Percentiles rank a stretch among this genome's conserved stretches.
Evolutionary conservation across 2,888 invertebrate species (phyloP).

Genomic region (Agonopterix subpropinquella): DNA sequence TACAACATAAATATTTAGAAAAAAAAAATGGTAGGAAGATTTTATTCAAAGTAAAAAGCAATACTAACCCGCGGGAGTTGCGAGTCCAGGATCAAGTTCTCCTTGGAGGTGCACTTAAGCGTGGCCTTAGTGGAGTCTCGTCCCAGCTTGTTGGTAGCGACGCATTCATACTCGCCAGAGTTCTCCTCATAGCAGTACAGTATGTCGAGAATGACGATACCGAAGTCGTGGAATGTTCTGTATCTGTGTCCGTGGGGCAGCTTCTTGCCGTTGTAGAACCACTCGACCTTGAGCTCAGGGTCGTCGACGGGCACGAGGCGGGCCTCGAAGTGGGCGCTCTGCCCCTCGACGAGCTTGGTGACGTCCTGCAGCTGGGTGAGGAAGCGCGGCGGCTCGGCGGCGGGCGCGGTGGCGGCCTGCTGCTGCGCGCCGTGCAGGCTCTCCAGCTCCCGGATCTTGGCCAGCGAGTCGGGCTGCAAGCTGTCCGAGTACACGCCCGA

Average conservation of each 20-base stretch:
- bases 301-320: constrained; percentile 95
- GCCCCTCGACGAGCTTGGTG: constrained; percentile 92
- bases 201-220: constrained; percentile 96
- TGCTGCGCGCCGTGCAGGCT: constrained; percentile 81
- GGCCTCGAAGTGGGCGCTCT: constrained; percentile 95
- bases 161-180: constrained; percentile 94
- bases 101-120: constrained; percentile 90
- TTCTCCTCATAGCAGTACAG: constrained; percentile 97
- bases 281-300: constrained; percentile 95
- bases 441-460: constrained; percentile 91
- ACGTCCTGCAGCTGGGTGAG: constrained; percentile 91
- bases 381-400: constrained; percentile 91
- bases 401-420: constrained; percentile 78
- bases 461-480: constrained; percentile 92
- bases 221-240: constrained; percentile 98
- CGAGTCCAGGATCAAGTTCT: constrained; percentile 92
- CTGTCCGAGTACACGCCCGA: constrained; percentile 92
- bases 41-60: not conserved
- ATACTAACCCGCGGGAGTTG: constrained; percentile 89
- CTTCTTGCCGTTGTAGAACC: constrained; percentile 96
- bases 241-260: constrained; percentile 96
- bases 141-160: constrained; percentile 94
- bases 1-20: constrained; percentile 3
- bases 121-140: constrained; percentile 90
- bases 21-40: not conserved